Conservation (phyloP, 2,888 invertebrate genomes). For the Eurois occulta region DNA sequence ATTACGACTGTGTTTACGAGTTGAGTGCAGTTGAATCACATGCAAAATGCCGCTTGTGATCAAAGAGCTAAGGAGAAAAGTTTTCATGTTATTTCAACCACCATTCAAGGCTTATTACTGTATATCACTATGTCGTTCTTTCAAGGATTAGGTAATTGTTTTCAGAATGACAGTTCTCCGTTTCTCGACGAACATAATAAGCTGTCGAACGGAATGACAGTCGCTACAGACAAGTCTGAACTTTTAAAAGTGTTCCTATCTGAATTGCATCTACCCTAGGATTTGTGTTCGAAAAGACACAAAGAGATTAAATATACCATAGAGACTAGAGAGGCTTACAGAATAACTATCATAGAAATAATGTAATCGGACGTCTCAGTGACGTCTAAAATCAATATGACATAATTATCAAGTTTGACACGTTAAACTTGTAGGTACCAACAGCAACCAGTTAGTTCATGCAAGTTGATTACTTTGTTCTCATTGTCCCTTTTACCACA, state of each 20-base stretch:
- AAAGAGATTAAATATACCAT: not conserved
- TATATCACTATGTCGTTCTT: conserved; percentile 3
- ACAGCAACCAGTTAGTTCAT: not conserved
- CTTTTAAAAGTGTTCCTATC: not conserved
- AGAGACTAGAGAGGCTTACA: not conserved
- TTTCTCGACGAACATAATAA: not conserved
- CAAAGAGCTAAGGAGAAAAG: conserved; percentile 37
- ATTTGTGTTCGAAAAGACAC: not conserved
- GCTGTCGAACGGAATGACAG: conserved; percentile 1
- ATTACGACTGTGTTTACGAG: conserved; percentile 73
- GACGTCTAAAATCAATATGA: not conserved
- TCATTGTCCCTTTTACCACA: not conserved
- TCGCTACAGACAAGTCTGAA: not conserved
- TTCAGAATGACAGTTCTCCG: not conserved
- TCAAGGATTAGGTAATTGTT: conserved; percentile 4
- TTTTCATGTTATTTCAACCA: conserved; percentile 7
- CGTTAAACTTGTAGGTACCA: not conserved
- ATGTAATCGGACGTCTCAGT: not conserved
- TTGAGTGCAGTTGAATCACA: conserved; percentile 70
- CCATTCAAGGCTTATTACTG: not conserved
- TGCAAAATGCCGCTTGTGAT: conserved; percentile 64
- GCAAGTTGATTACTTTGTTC: not conserved
- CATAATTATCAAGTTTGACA: not conserved
- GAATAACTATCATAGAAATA: not conserved
- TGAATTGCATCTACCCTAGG: not conserved